These are phyloP conservation scores for Acestrorhynchus altus DNA, from an alignment of 2,797 vertebrate genomes.

Conservation along the genomic window DNA sequence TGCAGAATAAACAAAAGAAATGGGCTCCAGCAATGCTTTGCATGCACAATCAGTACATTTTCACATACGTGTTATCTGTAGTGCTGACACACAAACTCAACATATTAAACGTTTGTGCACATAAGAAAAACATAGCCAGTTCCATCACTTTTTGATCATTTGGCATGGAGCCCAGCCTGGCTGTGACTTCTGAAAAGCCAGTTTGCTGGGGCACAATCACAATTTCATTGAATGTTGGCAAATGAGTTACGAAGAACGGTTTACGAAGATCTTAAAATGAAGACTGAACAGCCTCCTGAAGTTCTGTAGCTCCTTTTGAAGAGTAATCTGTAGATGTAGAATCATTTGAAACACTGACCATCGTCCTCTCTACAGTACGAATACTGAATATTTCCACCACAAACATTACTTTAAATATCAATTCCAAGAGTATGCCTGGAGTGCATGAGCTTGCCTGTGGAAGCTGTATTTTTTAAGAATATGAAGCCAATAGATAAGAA, in stretches of 20 bases:
- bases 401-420: not conserved
- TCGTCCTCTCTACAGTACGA: constrained; percentile 35
- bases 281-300: not conserved
- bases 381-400: constrained; percentile 27
- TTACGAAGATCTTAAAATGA: not conserved
- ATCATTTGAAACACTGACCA: not conserved
- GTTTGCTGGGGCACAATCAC: not conserved
- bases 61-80: not conserved
- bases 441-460: constrained; percentile 39
- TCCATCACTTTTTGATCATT: not conserved
- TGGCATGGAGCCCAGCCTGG: not conserved
- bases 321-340: constrained; percentile 7
- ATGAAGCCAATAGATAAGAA: constrained; percentile 2
- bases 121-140: not conserved
- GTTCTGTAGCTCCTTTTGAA: constrained; percentile 23
- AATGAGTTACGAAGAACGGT: not conserved
- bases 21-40: not conserved
- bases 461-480: constrained; percentile 11
- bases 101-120: not conserved
- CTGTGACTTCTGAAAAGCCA: not conserved
- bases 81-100: not conserved
- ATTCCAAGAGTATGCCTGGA: constrained; percentile 4
- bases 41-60: not conserved
- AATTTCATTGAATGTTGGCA: not conserved
- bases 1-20: not conserved